Conservation (phyloP, 92 coral and sea anemone genomes). For the Heteractis magnifica region DNA sequence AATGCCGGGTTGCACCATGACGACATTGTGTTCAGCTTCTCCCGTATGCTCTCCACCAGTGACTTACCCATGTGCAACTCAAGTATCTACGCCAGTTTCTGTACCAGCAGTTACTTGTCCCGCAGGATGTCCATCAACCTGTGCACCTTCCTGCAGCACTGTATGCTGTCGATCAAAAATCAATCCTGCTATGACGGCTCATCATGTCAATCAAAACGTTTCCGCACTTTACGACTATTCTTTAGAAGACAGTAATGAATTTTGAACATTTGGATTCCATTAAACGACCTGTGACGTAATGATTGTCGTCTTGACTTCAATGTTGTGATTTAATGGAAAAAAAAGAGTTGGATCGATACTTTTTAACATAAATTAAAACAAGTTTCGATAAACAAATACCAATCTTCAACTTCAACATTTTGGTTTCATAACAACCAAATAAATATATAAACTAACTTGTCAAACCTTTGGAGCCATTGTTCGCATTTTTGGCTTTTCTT, state of each 20-base stretch:
- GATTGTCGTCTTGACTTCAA: no score
- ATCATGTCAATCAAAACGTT: not conserved
- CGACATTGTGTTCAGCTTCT: slow-evolving; percentile 15
- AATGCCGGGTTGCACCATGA: slow-evolving; percentile 40
- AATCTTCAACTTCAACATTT: no score
- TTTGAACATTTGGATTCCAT: not conserved
- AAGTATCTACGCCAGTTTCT: slow-evolving; percentile 11
- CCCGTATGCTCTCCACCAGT: slow-evolving; percentile 19
- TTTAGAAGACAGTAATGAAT: not conserved
- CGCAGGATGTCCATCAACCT: slow-evolving; percentile 20
- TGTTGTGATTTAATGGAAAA: no score
- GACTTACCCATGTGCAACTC: slow-evolving; percentile 13
- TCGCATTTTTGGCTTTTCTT: no score
- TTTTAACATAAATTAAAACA: no score
- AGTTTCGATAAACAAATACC: no score
- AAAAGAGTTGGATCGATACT: no score
- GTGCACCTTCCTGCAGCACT: slow-evolving; percentile 22
- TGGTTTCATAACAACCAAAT: no score
- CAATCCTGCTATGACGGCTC: not conserved
- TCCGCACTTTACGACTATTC: slow-evolving; percentile 2
- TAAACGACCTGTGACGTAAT: not conserved
- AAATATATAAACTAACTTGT: no score
- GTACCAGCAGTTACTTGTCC: slow-evolving; percentile 12
- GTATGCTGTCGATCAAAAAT: slow-evolving; percentile 28
- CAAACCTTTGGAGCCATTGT: no score